Evolutionary conservation across 2,797 vertebrate species (phyloP), one percentile per base, ranked within the genome.

Genomic region (Alectoris magna): DNA sequence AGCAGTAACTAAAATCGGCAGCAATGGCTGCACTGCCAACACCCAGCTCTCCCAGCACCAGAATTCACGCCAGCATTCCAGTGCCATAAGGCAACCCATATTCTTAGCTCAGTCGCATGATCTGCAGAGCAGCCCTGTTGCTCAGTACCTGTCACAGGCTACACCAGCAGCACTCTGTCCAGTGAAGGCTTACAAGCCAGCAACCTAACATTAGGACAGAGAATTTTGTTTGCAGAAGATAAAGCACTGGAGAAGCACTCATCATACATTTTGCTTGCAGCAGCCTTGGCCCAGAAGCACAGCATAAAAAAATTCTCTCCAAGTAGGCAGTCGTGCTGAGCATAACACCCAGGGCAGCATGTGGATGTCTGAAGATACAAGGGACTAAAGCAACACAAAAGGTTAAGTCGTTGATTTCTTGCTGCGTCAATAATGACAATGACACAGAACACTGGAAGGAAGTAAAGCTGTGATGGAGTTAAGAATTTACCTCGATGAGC

Each of bases 101-200:
- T 2, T 11, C 34, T 39, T 1, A 41, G 27, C 53, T 68, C 68
- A 22, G 43, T 0, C 1, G 0, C 8, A 9, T 1, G 10, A 51
- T 5, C 23, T 13, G 9, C 2, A 36, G 31, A 39, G 55, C 83
- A 66, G 16, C 15, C 56, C 56, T 16, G 7, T 3, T 5, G 6
- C 22, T 6, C 43, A 6, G 23, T 5, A 38, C 23, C 34, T 2
- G 0, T 2, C 74, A 62, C 7, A 3, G 3, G 6, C 3, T 1
- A 3, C 21, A 36, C 18, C 3, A 36, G 69, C 13, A 49, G 69
- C 24, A 11, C 43, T 23, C 43, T 31, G 24, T 44, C 22, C 11
- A 11, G 10, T 1, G 19, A 29, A 38, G 38, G 44, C 38, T 78
- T 22, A 29, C 4, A 63, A 41, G 6, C 8, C 79, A 70, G n/a